Conservation (phyloP, 2,888 invertebrate genomes). For the Laothoe populi region DNA sequence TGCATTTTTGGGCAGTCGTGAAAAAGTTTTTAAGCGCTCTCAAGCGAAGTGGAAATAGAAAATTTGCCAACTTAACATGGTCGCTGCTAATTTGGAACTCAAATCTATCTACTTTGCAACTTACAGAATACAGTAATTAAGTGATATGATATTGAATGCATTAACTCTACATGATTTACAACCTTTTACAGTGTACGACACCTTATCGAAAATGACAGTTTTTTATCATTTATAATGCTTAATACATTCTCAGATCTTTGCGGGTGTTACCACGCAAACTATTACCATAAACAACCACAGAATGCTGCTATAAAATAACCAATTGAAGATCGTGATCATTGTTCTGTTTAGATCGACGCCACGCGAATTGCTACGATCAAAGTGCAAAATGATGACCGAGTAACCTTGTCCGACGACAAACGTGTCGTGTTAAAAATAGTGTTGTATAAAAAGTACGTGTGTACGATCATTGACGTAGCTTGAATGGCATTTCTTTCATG, state of each 20-base stretch:
- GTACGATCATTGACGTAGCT: conserved; percentile 12
- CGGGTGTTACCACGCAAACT: background rate
- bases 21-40: too few species aligned
- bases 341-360: conserved; percentile 38
- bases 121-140: too few species aligned
- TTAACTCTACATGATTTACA: background rate
- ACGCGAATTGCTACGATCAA: conserved; percentile 42
- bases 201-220: background rate
- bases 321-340: conserved; percentile 43
- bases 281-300: background rate
- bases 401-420: conserved; percentile 46
- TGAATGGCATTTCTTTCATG: conserved; percentile 18
- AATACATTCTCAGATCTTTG: background rate
- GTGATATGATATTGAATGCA: too few species aligned
- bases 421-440: conserved; percentile 28
- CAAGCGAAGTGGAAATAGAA: too few species aligned
- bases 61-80: too few species aligned
- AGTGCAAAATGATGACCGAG: conserved; percentile 42
- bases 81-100: too few species aligned
- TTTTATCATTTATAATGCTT: background rate
- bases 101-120: too few species aligned
- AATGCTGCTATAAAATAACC: conserved; percentile 45
- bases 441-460: conserved; percentile 14
- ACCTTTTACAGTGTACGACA: background rate
- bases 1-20: too few species aligned